Base-by-base conservation (phyloP, 2,797 vertebrate species). In the Spheniscus humboldti region DNA sequence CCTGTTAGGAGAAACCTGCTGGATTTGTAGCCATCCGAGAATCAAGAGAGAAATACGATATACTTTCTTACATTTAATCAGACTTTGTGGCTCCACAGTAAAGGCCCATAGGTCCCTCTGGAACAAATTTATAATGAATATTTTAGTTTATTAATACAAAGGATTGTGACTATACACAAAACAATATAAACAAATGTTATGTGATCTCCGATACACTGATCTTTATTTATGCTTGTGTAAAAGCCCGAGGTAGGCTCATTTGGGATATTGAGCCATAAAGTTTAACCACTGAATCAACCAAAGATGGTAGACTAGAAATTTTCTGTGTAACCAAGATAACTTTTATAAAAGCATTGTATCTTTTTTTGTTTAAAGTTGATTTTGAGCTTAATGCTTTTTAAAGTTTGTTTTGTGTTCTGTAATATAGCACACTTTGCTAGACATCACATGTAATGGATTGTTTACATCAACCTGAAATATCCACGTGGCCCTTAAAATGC, bases 121-220 rank as follows among this genome's bases (percentile, higher is more conserved):
- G 92, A 96, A 88, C 55, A 97, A 91, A 98, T 97, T 95, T 96
- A 93, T 93, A 97, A 98, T 97, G 90, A 98, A 96, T 97, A 94
- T 98, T 98, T 96, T 94, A 91, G 74, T 96, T 97, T 98, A 98
- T 98, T 98, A 98, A 96, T 98, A 97, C 87, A 95, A 97, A 97
- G 78, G 95, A 94, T 90, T 96, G 90, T 97, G 91, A 52, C 67
- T 92, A 69, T 94, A 73, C 39, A 78, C 37, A 92, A 90, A 94
- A 47, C 47, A 88, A 94, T 98, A 90, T 67, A 97, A 97, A 96
- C 37, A 94, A 92, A 80, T 57, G 31, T 85, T 96, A 96, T 74
- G 43, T 62, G 90, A 88, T 97, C 97, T 96, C 88, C 25, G 47
- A 88, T 92, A 91, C 0, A 5, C 57, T 76, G 56, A 30, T 95